A percentile compares a stretch with the other conserved stretches of the same genome.
These are phyloP conservation scores for Betta splendens DNA, from an alignment of 2,797 vertebrate genomes.

Conservation along the genomic window DNA sequence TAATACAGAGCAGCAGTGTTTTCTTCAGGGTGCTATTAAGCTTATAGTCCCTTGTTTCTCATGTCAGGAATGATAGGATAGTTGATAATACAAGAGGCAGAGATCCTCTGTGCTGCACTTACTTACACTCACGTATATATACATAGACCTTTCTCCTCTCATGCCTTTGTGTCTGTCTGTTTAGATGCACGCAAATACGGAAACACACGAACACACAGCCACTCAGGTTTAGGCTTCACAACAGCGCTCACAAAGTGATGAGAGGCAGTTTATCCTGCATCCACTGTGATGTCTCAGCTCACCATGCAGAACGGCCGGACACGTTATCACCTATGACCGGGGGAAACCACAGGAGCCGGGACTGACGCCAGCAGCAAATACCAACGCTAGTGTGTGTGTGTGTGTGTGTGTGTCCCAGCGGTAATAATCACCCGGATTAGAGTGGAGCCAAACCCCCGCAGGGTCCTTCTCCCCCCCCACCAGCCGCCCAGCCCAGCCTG, in stretches of 20 bases:
- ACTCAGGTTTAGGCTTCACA: conserved; percentile 19
- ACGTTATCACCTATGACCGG: conserved; percentile 74
- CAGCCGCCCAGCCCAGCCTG: conserved; percentile 33
- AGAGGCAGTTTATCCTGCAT: conserved; percentile 66
- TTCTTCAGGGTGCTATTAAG: conserved; percentile 61
- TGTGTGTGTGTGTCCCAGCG: conserved; percentile 69
- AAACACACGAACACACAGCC: conserved; percentile 15
- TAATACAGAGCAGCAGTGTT: conserved; percentile 45
- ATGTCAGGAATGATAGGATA: conserved; percentile 50
- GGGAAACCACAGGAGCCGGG: conserved; percentile 57
- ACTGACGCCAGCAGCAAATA: conserved; percentile 75
- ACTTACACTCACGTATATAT: conserved; percentile 10
- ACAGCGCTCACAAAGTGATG: conserved; percentile 57
- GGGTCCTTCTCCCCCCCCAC: conserved; percentile 40
- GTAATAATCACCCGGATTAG: conserved; percentile 82
- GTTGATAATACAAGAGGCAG: conserved; percentile 47
- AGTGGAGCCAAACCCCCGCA: conserved; percentile 77
- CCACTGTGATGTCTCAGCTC: conserved; percentile 63
- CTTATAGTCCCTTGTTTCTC: conserved; percentile 52
- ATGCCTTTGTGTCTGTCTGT: conserved; percentile 34
- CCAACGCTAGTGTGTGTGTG: conserved; percentile 57
- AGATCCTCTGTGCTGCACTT: conserved; percentile 16
- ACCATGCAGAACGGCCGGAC: conserved; percentile 53
- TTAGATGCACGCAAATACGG: conserved; percentile 35
- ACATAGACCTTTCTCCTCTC: conserved; percentile 27